Evolutionary conservation across 1,140 invertebrate species (phyloP), one percentile per base, ranked within the genome.

Genomic region (Drosophila suzukii): DNA sequence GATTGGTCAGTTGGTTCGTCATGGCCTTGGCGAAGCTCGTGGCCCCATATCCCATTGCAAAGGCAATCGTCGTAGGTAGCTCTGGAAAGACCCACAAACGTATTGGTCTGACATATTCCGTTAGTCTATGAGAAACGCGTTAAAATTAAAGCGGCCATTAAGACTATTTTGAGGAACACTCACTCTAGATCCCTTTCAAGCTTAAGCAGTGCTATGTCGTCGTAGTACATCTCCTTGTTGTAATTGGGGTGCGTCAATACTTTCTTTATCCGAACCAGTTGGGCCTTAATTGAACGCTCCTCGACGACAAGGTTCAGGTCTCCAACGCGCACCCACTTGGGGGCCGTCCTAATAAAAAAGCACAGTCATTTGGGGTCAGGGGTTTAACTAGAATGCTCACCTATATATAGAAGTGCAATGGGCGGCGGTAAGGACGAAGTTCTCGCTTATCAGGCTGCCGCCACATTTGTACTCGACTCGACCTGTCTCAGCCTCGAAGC

Each of bases 391-490:
- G 24, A 36, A n/a, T 39, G 72, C 91, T 84, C 62, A 92, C 91
- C 77, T 79, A 1, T 78, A 76, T 17, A 78, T 58, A 44, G 70
- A 47, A 8, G 85, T 80, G 62, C 91, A 92, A 73, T 92, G 91
- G 27, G 91, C 91, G n/a, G 89, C 91, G 34, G 85, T 90, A n/a
- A 92, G 41, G 0, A 91, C 82, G 54, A 88, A 91, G 13, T 62
- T 75, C 34, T 93, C 92, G 38, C 92, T 93, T 74, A 93, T 92
- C 39, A 93, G 61, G 59, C 91, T 93, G 12, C 92, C 93, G 13
- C 88, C 92, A 36, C 93, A 93, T 47, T 91, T 88, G 58, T 91
- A 93, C 10, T 86, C 75, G 13, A 90, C 79, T 60, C 46, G 63
- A 7, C 51, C 59, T 3, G 46, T 12, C 13, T 66, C 75, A 1